Evolutionary conservation across 2,797 vertebrate species (phyloP), one percentile per base, ranked within the genome.

Genomic region (Rhinophrynus dorsalis): DNA sequence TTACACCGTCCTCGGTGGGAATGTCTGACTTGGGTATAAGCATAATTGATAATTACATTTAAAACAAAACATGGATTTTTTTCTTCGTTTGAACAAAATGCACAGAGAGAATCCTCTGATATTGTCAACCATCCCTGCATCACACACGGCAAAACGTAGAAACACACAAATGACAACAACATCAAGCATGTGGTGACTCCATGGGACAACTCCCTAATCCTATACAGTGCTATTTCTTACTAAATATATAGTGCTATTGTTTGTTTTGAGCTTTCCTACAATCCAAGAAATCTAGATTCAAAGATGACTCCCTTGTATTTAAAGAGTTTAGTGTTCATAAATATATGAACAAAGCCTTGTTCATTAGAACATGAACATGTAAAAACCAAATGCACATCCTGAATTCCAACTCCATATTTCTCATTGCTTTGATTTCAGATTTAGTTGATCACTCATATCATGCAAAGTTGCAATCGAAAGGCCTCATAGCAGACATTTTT

Each of bases 301-400:
- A 45, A 75, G 76, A 78, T 77, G 83, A 81, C 83, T 76, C 66
- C 81, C 80, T 64, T 70, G 45, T 50, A 29, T 82, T 77, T 54
- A 78, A 82, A 61, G 75, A 17, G 26, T 78, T 82, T 78, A 79
- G 86, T 75, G 84, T 85, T 83, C 84, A 76, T 52, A 76, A 78
- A 77, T 66, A 56, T 81, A 80, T 77, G 84, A 86, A 84, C 83
- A 80, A 83, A 81, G 77, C 77, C 8, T 82, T 61, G 84, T 84
- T 86, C 89, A 89, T 79, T 89, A 90, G 76, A 91, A 89, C 88
- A 91, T 89, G 89, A 89, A 90, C 89, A 87, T 82, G 64, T 81
- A 74, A 82, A 67, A 51, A 86, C 85, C 86, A 85, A 84, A 79
- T 82, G 84, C 83, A 88, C 82, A 86, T 86, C 88, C 83, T 80